Evolutionary conservation across 2,888 invertebrate species (phyloP).

Genomic region (Kryphioiulus occultus): DNA sequence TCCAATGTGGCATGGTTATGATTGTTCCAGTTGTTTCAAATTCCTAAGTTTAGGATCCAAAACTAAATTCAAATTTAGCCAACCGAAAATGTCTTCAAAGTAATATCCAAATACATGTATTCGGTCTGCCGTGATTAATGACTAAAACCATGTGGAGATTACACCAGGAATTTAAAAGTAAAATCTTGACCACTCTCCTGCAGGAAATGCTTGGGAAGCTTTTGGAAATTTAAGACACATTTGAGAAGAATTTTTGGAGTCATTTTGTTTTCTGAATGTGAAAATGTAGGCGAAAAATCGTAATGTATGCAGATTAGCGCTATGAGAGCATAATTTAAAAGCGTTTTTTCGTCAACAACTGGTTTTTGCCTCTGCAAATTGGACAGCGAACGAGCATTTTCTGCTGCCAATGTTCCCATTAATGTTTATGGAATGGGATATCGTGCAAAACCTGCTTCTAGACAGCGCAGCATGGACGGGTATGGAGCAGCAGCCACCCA

Average conservation of each 20-base stretch:
- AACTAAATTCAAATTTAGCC: too few relatives aligned
- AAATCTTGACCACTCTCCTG: background rate
- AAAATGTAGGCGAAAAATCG: background rate
- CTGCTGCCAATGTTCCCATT: constrained; percentile 29
- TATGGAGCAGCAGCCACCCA: background rate
- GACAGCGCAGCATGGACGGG: background rate
- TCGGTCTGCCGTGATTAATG: too few relatives aligned
- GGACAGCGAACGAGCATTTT: background rate
- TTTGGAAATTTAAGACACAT: background rate
- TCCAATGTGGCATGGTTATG: background rate
- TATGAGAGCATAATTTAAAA: background rate
- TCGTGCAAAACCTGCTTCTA: constrained; percentile 1
- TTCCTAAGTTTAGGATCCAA: too few relatives aligned
- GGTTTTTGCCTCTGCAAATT: background rate
- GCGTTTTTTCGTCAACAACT: constrained; percentile 1
- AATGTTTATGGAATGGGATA: background rate
- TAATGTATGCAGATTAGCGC: background rate
- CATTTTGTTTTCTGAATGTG: background rate
- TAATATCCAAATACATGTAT: too few relatives aligned
- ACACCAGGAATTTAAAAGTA: background rate
- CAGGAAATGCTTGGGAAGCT: background rate
- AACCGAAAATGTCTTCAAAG: too few relatives aligned
- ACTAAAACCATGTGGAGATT: too few relatives aligned
- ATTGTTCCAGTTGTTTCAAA: background rate
- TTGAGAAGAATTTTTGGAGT: background rate